Evolutionary conservation across 2,888 invertebrate species (phyloP), one percentile per base, ranked within the genome.

Genomic region (Leucoptera coffeella): DNA sequence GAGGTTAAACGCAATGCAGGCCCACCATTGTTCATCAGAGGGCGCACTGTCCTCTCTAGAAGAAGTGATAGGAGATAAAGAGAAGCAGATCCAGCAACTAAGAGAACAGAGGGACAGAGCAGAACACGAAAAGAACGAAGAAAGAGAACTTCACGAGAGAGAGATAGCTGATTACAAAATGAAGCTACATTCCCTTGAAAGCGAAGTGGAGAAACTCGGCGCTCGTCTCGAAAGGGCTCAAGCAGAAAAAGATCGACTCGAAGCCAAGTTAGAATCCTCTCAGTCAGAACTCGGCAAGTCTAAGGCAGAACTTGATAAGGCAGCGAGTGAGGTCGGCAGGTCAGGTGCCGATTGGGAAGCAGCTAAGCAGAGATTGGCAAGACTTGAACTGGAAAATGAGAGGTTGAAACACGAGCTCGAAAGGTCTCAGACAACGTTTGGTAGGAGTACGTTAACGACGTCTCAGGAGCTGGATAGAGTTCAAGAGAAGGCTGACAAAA

Each of bases 51-150:
- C 90, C 27, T 88, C 89, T 35, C 76, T 96, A 22, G 95, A 96
- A 71, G 95, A 95, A 67, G 91, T 91, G 9, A 89, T 96, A 40
- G 85, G 86, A 26, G 96, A 96, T 50, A 95, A 95, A 67, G 96
- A 97, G 47, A 93, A 93, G 54, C 96, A 96, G 72, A 94, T 99
- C 73, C 83, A 86, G 39, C 94, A 93, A 52, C 67, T 95, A 34
- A 73, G 90, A 39, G 95, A 97, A 48, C 95, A 96, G 52, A 77
- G 95, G 47, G 95, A 96, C 47, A 78, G 94, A 40, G 90, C 93
- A 22, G 95, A 96, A 60, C 87, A 91, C 40, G 96, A 97, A 46
- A 89, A 94, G 50, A 87, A 91, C 39, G 96, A 96, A 60, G 96
- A 97, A 56, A 77, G 94, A 35, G 95, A 95, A 45, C 71, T 91